Conservation (phyloP, 2,888 invertebrate species). For the Leucophenga montana region DNA sequence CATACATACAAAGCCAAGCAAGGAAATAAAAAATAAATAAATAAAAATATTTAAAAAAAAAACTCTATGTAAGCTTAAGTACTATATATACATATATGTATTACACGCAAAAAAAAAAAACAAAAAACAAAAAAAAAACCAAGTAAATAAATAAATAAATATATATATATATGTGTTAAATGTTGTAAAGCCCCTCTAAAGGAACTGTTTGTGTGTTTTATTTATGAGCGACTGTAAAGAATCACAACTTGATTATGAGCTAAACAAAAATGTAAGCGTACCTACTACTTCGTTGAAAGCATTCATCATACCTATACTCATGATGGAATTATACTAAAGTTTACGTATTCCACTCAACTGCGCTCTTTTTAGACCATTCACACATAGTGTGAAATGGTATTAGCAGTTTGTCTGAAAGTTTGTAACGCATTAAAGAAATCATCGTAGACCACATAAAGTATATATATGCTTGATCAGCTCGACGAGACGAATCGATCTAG, state of each 20-base stretch:
- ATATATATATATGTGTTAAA: slow-evolving; percentile 64
- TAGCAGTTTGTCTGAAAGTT: too few species aligned
- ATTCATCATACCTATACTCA: too few species aligned
- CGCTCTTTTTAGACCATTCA: too few species aligned
- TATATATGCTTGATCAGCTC: too few species aligned
- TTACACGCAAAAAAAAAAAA: slow-evolving; percentile 14
- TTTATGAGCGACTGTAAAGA: not conserved
- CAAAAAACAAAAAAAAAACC: slow-evolving; percentile 32
- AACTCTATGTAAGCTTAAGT: slow-evolving; percentile 19
- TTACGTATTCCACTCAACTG: too few species aligned
- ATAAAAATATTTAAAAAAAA: slow-evolving; percentile 15
- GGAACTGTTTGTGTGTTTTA: slow-evolving; percentile 17
- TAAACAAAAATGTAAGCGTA: not conserved
- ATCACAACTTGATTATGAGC: slow-evolving; percentile 6
- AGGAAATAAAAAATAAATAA: too few species aligned
- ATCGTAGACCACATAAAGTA: too few species aligned
- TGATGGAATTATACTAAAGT: too few species aligned
- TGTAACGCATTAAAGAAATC: too few species aligned
- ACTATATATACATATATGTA: slow-evolving; percentile 9
- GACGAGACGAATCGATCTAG: too few species aligned
- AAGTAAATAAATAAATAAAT: slow-evolving; percentile 32
- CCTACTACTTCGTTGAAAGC: too few species aligned
- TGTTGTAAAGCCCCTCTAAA: slow-evolving; percentile 67
- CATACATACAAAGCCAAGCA: slow-evolving; percentile 20
- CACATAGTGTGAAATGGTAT: too few species aligned